Conservation (phyloP, 1,140 invertebrate species). For the Papilio machaon region DNA sequence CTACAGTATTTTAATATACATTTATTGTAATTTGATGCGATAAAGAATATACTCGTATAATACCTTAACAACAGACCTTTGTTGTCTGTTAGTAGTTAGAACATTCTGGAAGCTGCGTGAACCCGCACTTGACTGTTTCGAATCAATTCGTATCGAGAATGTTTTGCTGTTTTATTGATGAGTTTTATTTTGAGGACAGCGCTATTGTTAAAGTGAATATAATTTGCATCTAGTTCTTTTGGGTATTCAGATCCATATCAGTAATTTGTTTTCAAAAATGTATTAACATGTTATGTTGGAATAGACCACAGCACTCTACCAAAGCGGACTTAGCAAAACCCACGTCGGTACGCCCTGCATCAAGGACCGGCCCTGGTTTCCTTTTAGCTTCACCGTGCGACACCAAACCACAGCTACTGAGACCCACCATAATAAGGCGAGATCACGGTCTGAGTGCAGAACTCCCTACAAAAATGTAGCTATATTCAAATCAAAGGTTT, state of each 20-base stretch:
- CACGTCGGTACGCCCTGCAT: no score
- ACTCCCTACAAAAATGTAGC: no score
- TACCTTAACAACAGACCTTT: not conserved
- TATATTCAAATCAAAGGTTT: no score
- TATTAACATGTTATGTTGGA: not conserved
- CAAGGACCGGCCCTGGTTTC: no score
- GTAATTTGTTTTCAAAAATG: not conserved
- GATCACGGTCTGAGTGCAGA: no score
- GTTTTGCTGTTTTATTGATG: conserved; percentile 13
- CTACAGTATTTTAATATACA: conserved; percentile 23
- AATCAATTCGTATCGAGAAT: conserved; percentile 21
- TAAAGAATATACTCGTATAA: not conserved
- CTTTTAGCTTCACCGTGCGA: no score
- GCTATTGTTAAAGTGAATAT: not conserved
- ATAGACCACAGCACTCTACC: no score
- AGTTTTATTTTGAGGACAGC: not conserved
- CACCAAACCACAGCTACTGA: no score
- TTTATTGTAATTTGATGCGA: not conserved
- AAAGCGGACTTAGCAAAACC: no score
- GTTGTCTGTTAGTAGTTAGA: conserved; percentile 7
- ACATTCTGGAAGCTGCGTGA: conserved; percentile 21
- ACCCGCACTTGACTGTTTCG: not conserved
- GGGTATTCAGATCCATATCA: not conserved
- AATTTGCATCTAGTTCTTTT: not conserved
- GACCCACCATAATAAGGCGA: no score